These are phyloP conservation scores for Drosophila percnosoma DNA, from an alignment of 2,888 invertebrate genomes.

Conservation along the genomic window DNA sequence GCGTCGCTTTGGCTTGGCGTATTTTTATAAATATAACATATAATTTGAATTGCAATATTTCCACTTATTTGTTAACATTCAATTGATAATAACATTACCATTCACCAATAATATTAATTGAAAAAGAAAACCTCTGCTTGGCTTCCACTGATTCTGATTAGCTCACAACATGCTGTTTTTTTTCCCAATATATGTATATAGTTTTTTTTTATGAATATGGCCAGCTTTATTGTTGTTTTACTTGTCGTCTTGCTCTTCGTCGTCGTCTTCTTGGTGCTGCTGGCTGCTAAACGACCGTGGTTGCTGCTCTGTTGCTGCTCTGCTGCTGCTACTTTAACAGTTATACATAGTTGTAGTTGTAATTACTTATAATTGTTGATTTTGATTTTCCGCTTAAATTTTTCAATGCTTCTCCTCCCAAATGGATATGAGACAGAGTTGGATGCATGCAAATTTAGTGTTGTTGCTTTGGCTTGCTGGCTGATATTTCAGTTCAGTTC, in stretches of 20 bases:
- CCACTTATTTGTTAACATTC: slow-evolving; percentile 23
- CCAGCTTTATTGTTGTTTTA: slow-evolving; percentile 63
- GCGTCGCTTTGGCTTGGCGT: slow-evolving; percentile 33
- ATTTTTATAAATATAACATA: slow-evolving; percentile 47
- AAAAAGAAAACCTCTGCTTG: slow-evolving; percentile 47
- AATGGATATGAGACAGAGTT: slow-evolving; percentile 40
- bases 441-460: slow-evolving; percentile 39
- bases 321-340: slow-evolving; percentile 36
- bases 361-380: slow-evolving; percentile 54
- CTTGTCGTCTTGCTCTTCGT: slow-evolving; percentile 58
- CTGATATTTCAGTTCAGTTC: slow-evolving; percentile 47
- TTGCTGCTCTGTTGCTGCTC: slow-evolving; percentile 54
- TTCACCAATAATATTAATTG: slow-evolving; percentile 9
- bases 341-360: slow-evolving; percentile 53
- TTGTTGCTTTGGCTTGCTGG: slow-evolving; percentile 27
- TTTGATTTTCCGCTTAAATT: slow-evolving; percentile 30
- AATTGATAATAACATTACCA: slow-evolving; percentile 21
- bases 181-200: slow-evolving; percentile 17
- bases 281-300: slow-evolving; percentile 60
- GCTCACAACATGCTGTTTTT: slow-evolving; percentile 69
- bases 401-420: slow-evolving; percentile 18
- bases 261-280: slow-evolving; percentile 51
- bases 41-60: slow-evolving; percentile 41
- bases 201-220: slow-evolving; percentile 50
- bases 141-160: slow-evolving; percentile 62